Percentiles rank a stretch among this genome's conserved stretches.
phyloP scores from a whole-genome alignment of 1,140 invertebrate genomes.

The Halyomorpha halys region DNA sequence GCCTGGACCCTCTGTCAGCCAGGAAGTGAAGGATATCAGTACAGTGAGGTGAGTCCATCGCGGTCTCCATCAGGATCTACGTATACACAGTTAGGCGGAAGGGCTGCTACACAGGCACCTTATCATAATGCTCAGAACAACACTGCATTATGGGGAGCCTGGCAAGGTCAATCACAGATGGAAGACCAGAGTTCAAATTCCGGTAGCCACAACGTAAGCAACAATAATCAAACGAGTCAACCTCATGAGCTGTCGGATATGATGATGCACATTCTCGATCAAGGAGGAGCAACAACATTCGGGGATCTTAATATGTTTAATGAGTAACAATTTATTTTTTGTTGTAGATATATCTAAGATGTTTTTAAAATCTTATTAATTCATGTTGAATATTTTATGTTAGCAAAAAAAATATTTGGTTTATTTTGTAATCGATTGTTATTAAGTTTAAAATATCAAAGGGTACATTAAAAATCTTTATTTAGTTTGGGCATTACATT shows the following conservation, averaged over 20 bases:
- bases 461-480: no score
- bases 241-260: constrained; percentile 78
- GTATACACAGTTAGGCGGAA: constrained; percentile 69
- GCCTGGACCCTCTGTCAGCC: constrained; percentile 41
- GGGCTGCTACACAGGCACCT: constrained; percentile 37
- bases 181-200: constrained; percentile 35
- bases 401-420: no score
- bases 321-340: constrained; percentile 23
- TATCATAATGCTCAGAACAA: not conserved
- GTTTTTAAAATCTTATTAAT: no score
- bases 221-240: constrained; percentile 26
- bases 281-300: constrained; percentile 65
- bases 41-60: constrained; percentile 70
- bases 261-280: constrained; percentile 82
- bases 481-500: no score
- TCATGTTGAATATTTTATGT: no score
- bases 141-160: constrained; percentile 31
- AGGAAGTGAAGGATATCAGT: constrained; percentile 46
- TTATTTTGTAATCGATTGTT: no score
- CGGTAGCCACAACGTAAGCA: constrained; percentile 15
- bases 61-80: constrained; percentile 70
- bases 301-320: constrained; percentile 92
- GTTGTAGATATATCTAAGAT: no score
- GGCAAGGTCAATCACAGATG: constrained; percentile 42
- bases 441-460: no score